Percentiles rank a stretch among this genome's conserved stretches.
These are phyloP conservation scores for Tachypleus tridentatus DNA, from an alignment of 1,140 invertebrate genomes.

Conservation along the genomic window DNA sequence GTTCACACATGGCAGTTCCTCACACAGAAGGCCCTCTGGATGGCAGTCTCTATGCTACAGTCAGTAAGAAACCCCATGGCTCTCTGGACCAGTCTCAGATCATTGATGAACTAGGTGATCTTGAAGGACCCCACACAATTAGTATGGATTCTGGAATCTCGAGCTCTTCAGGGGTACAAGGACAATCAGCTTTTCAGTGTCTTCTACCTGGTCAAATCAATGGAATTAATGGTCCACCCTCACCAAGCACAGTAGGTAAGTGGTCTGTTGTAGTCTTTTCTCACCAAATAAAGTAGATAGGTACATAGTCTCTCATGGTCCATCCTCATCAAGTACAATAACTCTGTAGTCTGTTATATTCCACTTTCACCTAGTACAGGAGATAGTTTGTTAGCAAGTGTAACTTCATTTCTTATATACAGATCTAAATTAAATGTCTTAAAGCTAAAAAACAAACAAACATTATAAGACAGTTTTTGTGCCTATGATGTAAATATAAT, in stretches of 20 bases:
- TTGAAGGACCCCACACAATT: slow-evolving; percentile 52
- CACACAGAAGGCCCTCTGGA: slow-evolving; percentile 69
- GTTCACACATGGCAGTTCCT: slow-evolving; percentile 8
- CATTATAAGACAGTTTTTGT: too few species aligned
- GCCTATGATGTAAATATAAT: too few species aligned
- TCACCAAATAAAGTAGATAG: too few species aligned
- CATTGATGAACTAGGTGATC: slow-evolving; percentile 18
- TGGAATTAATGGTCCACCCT: slow-evolving; percentile 14
- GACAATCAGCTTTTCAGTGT: slow-evolving; percentile 16
- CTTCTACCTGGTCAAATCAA: slow-evolving; percentile 13
- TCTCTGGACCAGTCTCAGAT: neutral
- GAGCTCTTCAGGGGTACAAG: slow-evolving; percentile 37
- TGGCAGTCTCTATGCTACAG: slow-evolving; percentile 75
- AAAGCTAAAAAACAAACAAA: too few species aligned
- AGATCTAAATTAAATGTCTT: too few species aligned
- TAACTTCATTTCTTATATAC: too few species aligned
- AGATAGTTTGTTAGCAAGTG: too few species aligned
- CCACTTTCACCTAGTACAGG: too few species aligned
- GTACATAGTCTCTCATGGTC: too few species aligned
- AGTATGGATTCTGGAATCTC: slow-evolving; percentile 76
- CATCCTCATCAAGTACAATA: too few species aligned
- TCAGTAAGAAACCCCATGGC: slow-evolving; percentile 41
- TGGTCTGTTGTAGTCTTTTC: neutral
- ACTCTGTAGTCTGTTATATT: too few species aligned
- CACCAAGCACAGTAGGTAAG: slow-evolving; percentile 17